Base-by-base conservation (phyloP, 1,140 invertebrate species). In the Capitella teleta region DNA sequence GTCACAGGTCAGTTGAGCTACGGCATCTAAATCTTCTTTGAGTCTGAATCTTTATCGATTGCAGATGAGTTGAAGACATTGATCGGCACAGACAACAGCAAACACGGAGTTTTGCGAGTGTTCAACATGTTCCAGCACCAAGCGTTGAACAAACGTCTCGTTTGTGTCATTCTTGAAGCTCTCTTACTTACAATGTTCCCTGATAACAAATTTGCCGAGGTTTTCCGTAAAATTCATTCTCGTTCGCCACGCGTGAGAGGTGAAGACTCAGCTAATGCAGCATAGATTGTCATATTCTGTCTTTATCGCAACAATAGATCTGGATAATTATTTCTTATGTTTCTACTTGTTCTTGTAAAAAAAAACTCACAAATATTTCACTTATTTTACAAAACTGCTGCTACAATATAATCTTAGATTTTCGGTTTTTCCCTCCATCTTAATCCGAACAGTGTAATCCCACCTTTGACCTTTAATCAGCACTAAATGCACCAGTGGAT, bases 41-140 rank as follows among this genome's bases (percentile, higher is more conserved):
- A 14, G 21, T 44, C 5, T 44, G 41, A 4, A 8, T 32, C n/a
- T 32, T 32, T 47, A 19, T 8, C 28, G n/a, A 38, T 81, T 64
- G 62, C 77, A 78, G 89, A 94, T 74, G 88, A 96, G 70, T 70
- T 96, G 44, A 83, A 87, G 62, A 86, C 88, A 66, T 83, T 95
- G 56, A 84, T 95, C 53, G 91, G 92, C 1, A 86, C 83, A 54
- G 87, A 93, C 60, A 90, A 89, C 5, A 87, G 87, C 5, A 74
- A 86, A 25, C 78, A 82, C 49, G 91, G 91, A n/a, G 74, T 94
- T 1, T 70, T 87, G n/a, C 82, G 82, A 28, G 81, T 93, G 3
- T 94, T 92, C 64, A 84, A 90, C 61, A 75, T 93, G 55, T 73
- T 92, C 59, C 90, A 95, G 76, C 79, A 84, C 53, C 80, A 82